Percentiles rank a stretch among this genome's conserved stretches.
These are phyloP conservation scores for Lordiphosa fenestrarum DNA, from an alignment of 2,888 invertebrate species.

Conservation along the genomic window DNA sequence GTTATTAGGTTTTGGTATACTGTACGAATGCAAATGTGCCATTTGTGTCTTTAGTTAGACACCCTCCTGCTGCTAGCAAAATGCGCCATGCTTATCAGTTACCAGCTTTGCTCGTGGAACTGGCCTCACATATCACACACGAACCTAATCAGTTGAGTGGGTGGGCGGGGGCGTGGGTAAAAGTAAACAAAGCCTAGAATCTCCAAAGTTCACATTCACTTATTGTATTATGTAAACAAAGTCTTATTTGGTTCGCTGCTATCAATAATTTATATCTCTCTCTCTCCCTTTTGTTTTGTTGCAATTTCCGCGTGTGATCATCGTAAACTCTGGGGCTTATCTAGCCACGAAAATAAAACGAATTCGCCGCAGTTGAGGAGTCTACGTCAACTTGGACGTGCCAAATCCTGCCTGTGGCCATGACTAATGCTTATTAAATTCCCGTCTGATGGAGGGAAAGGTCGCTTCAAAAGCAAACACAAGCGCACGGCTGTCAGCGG, in stretches of 20 bases:
- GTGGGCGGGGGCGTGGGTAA: background rate
- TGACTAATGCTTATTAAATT: conserved; percentile 20
- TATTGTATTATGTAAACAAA: conserved; percentile 7
- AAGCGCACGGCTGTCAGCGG: background rate
- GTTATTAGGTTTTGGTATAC: too few relatives aligned
- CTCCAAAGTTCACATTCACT: conserved; percentile 28
- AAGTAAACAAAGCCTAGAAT: conserved; percentile 32
- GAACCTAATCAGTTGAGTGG: conserved; percentile 14
- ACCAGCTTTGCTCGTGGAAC: conserved; percentile 4
- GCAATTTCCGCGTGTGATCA: conserved; percentile 12
- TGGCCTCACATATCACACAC: background rate
- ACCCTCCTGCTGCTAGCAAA: background rate
- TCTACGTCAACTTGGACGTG: background rate
- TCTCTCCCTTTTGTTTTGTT: conserved; percentile 11
- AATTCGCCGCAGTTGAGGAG: too few relatives aligned
- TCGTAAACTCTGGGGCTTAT: too few relatives aligned
- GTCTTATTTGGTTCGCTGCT: conserved; percentile 28
- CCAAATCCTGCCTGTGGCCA: conserved; percentile 6
- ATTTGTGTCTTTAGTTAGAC: background rate
- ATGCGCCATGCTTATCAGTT: background rate
- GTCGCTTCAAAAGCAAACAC: conserved; percentile 6
- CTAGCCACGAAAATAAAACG: too few relatives aligned
- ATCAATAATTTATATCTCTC: conserved; percentile 26
- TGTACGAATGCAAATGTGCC: too few relatives aligned
- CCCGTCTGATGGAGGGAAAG: conserved; percentile 6